Conservation (phyloP, 1,140 invertebrate genomes). For the Metopolophium dirhodum region DNA sequence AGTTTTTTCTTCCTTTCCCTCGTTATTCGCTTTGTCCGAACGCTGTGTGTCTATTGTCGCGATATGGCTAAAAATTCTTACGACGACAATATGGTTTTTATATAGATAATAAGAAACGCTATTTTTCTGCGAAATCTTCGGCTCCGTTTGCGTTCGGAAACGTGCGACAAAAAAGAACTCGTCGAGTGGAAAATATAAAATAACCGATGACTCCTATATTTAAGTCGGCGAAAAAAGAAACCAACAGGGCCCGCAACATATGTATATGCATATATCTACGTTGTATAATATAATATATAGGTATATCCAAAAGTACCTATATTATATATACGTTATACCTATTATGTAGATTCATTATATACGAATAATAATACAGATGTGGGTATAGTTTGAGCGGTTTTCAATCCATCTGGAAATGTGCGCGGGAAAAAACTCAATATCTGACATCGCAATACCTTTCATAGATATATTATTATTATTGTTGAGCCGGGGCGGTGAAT, state of each 20-base stretch:
- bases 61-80: background rate
- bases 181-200: conserved; percentile 20
- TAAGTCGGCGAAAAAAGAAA: background rate
- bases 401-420: no score
- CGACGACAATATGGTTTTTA: conserved; percentile 6
- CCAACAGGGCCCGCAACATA: background rate
- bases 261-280: background rate
- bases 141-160: background rate
- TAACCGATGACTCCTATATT: background rate
- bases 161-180: background rate
- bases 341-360: no score
- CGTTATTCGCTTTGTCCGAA: background rate
- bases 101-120: background rate
- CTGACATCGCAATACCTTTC: no score
- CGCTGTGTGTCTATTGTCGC: background rate
- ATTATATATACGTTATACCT: background rate
- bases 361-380: no score
- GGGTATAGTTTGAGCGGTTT: no score
- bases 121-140: conserved; percentile 13
- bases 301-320: background rate
- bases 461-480: no score
- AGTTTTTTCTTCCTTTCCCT: background rate
- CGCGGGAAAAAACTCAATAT: no score
- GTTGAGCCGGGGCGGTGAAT: no score
- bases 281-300: background rate